phyloP scores from a whole-genome alignment of 1,140 invertebrate species.

The Leptopilina clavipes region DNA sequence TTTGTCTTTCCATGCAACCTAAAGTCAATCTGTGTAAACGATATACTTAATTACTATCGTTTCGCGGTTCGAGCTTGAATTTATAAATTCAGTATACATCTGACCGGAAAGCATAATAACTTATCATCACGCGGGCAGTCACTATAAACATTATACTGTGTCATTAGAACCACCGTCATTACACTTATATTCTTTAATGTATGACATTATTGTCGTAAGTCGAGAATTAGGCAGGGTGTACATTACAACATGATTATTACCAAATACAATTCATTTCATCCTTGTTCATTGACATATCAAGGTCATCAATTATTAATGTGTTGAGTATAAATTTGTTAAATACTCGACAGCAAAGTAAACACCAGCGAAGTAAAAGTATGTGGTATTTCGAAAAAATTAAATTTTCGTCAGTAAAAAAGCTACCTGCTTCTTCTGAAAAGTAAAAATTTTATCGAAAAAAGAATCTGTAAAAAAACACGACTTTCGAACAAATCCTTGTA shows the following conservation, averaged over 20 bases:
- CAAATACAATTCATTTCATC: conserved; percentile 9
- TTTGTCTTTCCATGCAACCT: conserved; percentile 7
- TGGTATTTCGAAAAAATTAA: too few species aligned
- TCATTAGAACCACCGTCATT: conserved; percentile 28
- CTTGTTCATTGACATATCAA: neutral
- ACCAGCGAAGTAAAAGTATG: neutral
- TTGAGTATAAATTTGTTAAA: neutral
- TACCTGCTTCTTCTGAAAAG: neutral
- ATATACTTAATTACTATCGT: conserved; percentile 8
- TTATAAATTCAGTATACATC: conserved; percentile 12
- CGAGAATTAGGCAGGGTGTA: conserved; percentile 10
- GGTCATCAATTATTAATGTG: neutral
- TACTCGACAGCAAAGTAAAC: neutral
- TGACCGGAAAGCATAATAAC: conserved; percentile 22
- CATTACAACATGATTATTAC: conserved; percentile 25
- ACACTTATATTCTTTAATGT: conserved; percentile 26
- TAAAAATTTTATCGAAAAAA: neutral
- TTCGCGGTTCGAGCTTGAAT: conserved; percentile 1
- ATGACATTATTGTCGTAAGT: conserved; percentile 25
- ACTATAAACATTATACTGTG: conserved; percentile 33
- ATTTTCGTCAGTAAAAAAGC: too few species aligned
- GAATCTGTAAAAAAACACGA: conserved; percentile 24
- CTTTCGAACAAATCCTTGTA: neutral
- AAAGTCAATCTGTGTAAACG: neutral
- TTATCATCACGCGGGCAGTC: conserved; percentile 17